A percentile compares a stretch with the other conserved stretches of the same genome.
phyloP scores from a whole-genome alignment of 2,888 invertebrate species.

The Phytoseiulus persimilis region DNA sequence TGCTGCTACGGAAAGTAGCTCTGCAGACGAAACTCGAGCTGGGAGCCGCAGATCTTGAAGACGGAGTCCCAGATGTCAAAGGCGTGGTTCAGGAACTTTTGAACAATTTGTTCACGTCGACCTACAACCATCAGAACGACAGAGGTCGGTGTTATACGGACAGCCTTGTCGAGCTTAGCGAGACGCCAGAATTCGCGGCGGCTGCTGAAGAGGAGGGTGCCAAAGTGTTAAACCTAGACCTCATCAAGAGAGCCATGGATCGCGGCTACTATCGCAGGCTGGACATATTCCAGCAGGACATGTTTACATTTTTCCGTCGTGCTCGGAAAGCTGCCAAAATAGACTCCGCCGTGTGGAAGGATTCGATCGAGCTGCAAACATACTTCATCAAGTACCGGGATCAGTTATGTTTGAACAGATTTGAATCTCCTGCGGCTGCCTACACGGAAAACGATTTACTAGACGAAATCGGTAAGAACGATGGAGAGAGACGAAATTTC shows the following conservation, averaged over 20 bases:
- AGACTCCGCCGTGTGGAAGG: conserved; percentile 88
- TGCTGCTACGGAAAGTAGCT: conserved; percentile 80
- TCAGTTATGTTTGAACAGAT: conserved; percentile 66
- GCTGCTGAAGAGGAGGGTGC: conserved; percentile 35
- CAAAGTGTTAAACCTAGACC: conserved; percentile 55
- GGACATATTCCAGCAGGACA: conserved; percentile 91
- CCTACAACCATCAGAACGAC: conserved; percentile 92
- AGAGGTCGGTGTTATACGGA: conserved; percentile 94
- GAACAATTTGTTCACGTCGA: conserved; percentile 77
- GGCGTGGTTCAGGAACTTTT: conserved; percentile 83
- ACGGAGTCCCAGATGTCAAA: conserved; percentile 77
- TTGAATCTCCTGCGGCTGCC: conserved; percentile 76
- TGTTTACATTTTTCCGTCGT: conserved; percentile 80
- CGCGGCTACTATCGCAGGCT: conserved; percentile 81
- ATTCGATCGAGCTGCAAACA: conserved; percentile 82
- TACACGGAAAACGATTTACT: conserved; percentile 68
- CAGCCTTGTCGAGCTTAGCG: conserved; percentile 84
- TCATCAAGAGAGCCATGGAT: conserved; percentile 84
- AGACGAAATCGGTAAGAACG: conserved; percentile 51
- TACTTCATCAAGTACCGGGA: conserved; percentile 67
- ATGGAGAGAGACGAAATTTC: conserved; percentile 52
- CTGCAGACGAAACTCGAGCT: conserved; percentile 79
- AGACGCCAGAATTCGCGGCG: conserved; percentile 57
- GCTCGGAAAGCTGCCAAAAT: conserved; percentile 77
- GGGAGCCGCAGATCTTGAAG: conserved; percentile 62